Base-by-base conservation (phyloP, 2,888 invertebrate genomes). In the Cenopis cana region DNA sequence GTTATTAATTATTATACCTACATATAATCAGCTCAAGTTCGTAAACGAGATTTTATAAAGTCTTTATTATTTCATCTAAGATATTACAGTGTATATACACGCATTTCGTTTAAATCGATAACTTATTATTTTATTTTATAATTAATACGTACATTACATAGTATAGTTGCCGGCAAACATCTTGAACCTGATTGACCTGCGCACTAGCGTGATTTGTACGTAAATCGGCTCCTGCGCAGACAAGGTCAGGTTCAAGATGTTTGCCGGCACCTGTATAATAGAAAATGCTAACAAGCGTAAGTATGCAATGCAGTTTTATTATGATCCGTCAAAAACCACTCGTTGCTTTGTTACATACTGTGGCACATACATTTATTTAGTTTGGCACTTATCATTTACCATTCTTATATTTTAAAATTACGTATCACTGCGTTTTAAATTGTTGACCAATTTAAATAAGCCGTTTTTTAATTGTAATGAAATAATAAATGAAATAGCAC, bases 371-470 rank as follows among this genome's bases (percentile, higher is more conserved):
- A 38, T 9, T 14, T 62, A 38, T 54, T 54, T 54, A 24, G 52
- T 64, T 64, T 64, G 64, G 14, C 52, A 38, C 64, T 64, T 64
- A 54, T 9, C 20, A 52, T 52, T 55, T 29, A 29, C 36, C 20
- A 20, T 24, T 10, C 5, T 3, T 20, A 36, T 75, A 72, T 76
- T 73, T 75, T 71, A 67, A 60, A 56, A 49, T 59, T 62, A 73
- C 2, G 69, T 72, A 68, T 72, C 69, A 64, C 66, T 74, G 74
- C 33, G 56, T 71, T 75, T 75, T 75, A 74, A 66, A 74, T 74
- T 70, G 72, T 76, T 72, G 74, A 77, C 77, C 77, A 77, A 74
- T 73, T 76, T 74, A 73, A 72, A 73, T 75, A 71, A 66, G 64
- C 54, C 50, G 64, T 69, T 74, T 70, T 68, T 33, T 72, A 59